These are phyloP conservation scores for Cecidostiba fungosa DNA, from an alignment of 2,888 invertebrate genomes.

Conservation along the genomic window DNA sequence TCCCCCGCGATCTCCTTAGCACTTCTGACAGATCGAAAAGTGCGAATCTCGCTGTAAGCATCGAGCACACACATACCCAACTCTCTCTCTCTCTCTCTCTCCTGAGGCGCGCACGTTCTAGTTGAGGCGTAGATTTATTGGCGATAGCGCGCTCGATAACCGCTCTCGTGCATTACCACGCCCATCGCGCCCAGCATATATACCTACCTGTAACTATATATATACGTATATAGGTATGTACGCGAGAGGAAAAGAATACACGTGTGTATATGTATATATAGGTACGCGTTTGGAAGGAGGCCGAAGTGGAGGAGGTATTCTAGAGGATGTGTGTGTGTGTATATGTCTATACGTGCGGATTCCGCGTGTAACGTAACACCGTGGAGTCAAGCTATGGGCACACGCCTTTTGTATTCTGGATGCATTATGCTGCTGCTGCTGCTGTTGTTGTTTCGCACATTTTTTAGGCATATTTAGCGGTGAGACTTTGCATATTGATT, in stretches of 20 bases:
- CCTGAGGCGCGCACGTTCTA: slow-evolving; percentile 72
- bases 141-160: slow-evolving; percentile 77
- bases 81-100: slow-evolving; percentile 51
- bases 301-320: not conserved
- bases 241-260: not conserved
- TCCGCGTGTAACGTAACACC: slow-evolving; percentile 15
- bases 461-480: not conserved
- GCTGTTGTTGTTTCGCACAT: not conserved
- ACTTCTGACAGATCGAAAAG: slow-evolving; percentile 53
- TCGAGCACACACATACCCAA: slow-evolving; percentile 60
- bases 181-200: slow-evolving; percentile 68
- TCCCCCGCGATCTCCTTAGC: slow-evolving; percentile 19
- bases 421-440: not conserved
- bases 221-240: not conserved
- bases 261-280: not conserved
- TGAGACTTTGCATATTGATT: no score
- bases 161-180: slow-evolving; percentile 77
- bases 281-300: not conserved
- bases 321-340: not conserved
- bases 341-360: not conserved
- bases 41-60: slow-evolving; percentile 34
- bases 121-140: slow-evolving; percentile 78
- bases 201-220: not conserved
- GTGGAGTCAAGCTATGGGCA: not conserved
- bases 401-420: not conserved